phyloP scores from a whole-genome alignment of 2,113 vertebrate genomes.

The Platysternon megacephalum region DNA sequence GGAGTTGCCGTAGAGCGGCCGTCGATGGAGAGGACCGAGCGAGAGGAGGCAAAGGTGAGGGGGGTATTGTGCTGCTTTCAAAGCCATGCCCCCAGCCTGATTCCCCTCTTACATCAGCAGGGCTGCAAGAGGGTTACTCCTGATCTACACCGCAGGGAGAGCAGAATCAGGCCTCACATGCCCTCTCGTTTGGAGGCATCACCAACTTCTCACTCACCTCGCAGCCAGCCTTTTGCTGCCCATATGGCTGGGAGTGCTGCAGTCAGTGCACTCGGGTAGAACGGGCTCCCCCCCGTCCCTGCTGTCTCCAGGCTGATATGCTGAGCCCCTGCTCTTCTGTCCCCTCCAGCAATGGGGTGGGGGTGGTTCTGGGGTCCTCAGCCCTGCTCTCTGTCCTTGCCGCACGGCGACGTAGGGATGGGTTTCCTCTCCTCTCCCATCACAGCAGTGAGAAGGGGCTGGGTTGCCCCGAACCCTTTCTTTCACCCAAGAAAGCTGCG shows the following conservation, averaged over 20 bases:
- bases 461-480: background rate
- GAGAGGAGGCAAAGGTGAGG: slow-evolving; percentile 64
- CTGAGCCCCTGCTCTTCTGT: background rate
- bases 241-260: background rate
- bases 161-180: background rate
- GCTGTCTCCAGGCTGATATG: background rate
- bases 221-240: background rate
- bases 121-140: background rate
- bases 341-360: background rate
- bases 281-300: background rate
- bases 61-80: accelerated
- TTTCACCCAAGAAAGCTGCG: background rate
- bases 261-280: background rate
- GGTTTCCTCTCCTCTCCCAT: background rate
- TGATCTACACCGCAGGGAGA: background rate
- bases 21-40: background rate
- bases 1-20: background rate
- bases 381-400: background rate
- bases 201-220: background rate
- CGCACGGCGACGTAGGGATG: too few relatives aligned
- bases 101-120: background rate
- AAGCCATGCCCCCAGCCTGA: background rate
- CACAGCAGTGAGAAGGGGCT: background rate
- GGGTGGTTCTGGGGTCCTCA: background rate
- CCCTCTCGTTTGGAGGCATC: background rate